Evolutionary conservation across 2,888 invertebrate species (phyloP).

Genomic region (Cremastobaeus sp.): DNA sequence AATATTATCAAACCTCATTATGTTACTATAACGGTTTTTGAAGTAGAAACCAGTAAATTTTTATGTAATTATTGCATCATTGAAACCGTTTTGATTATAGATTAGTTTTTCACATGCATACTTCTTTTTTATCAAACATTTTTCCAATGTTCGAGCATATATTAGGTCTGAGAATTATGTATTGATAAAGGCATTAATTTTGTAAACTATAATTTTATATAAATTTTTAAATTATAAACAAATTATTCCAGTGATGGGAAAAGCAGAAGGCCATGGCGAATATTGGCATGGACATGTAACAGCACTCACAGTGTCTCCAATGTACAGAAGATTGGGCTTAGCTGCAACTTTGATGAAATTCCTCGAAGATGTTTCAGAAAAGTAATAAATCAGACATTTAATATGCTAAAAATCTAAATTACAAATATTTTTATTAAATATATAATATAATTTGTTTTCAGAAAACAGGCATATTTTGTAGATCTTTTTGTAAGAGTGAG

Average conservation of each 20-base stretch:
- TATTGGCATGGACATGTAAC: constrained; percentile 99
- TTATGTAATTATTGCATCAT: constrained; percentile 52
- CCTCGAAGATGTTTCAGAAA: constrained; percentile 97
- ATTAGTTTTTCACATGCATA: too few species aligned
- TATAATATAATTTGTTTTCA: constrained; percentile 78
- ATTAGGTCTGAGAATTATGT: too few species aligned
- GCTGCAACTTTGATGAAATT: constrained; percentile 96
- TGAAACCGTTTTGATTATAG: constrained; percentile 23
- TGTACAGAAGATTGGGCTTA: constrained; percentile 93
- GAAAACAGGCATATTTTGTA: constrained; percentile 97
- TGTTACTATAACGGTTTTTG: constrained; percentile 35
- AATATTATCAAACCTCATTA: constrained; percentile 11
- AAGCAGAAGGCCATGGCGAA: constrained; percentile 96
- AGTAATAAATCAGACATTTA: too few species aligned
- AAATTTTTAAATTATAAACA: constrained; percentile 9
- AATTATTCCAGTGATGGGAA: constrained; percentile 95
- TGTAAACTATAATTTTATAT: not conserved
- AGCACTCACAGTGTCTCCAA: constrained; percentile 96
- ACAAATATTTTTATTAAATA: too few species aligned
- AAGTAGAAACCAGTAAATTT: constrained; percentile 9
- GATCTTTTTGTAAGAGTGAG: constrained; percentile 99
- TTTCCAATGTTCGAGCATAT: too few species aligned
- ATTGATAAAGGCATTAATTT: not conserved
- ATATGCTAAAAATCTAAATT: too few species aligned
- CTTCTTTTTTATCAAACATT: too few species aligned